phyloP scores from a whole-genome alignment of 2,113 vertebrate genomes.

The Sterna hirundo region DNA sequence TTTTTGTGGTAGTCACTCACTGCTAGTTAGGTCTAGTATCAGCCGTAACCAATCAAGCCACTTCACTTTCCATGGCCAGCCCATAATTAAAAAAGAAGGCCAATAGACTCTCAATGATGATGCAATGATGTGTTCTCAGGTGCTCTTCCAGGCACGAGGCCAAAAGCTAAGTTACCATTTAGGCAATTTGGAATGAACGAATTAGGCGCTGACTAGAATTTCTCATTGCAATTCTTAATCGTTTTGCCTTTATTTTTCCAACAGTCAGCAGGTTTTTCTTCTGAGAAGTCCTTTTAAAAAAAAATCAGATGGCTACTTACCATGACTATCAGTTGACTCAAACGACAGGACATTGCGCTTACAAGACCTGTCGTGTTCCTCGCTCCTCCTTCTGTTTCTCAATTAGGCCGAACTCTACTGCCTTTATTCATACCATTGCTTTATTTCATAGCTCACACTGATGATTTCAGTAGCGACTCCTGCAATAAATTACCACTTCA shows the following conservation, averaged over 20 bases:
- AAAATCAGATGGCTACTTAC: constrained; percentile 3
- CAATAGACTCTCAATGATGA: neutral
- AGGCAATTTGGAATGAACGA: constrained; percentile 38
- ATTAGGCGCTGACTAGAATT: constrained; percentile 13
- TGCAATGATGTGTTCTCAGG: constrained; percentile 36
- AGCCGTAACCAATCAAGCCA: constrained; percentile 10
- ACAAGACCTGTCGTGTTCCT: neutral
- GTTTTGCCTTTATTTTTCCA: neutral
- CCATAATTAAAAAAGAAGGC: constrained; percentile 1
- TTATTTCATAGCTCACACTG: neutral
- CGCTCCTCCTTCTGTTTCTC: constrained; percentile 1
- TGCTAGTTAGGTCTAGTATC: neutral
- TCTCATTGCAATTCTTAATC: neutral
- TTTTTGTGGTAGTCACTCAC: constrained; percentile 23
- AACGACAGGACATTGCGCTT: neutral
- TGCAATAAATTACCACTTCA: neutral
- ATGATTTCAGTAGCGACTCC: constrained; percentile 11
- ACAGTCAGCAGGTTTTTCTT: constrained; percentile 12
- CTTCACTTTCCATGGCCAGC: constrained; percentile 36
- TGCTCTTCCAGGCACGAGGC: neutral
- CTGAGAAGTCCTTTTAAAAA: neutral
- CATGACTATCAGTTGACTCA: constrained; percentile 26
- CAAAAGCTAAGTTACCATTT: constrained; percentile 30
- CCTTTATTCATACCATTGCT: neutral
- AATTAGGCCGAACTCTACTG: constrained; percentile 16